These are phyloP conservation scores for Argyresthia goedartella DNA, from an alignment of 2,888 invertebrate species.

Conservation along the genomic window DNA sequence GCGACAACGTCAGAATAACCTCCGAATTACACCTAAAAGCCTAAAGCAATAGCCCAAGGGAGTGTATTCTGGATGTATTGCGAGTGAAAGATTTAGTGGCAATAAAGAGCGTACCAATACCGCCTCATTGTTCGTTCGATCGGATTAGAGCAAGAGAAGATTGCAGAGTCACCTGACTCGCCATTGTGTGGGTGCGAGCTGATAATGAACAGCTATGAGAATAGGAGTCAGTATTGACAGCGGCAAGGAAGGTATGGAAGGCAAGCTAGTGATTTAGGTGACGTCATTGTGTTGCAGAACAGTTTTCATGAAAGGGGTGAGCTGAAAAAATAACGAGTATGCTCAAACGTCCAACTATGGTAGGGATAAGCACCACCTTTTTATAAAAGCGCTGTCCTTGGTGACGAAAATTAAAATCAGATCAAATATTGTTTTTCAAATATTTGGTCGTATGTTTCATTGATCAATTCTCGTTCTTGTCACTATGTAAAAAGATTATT, in stretches of 20 bases:
- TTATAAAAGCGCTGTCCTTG: too few relatives aligned
- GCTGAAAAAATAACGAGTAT: too few relatives aligned
- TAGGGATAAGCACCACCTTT: too few relatives aligned
- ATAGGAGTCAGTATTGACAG: slow-evolving; percentile 4
- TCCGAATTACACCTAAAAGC: slow-evolving; percentile 36
- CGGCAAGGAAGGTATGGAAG: slow-evolving; percentile 2
- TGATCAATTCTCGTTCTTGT: too few relatives aligned
- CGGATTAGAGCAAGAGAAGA: slow-evolving; percentile 48
- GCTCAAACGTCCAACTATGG: too few relatives aligned
- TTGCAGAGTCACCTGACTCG: slow-evolving; percentile 16
- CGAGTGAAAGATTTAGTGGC: slow-evolving; percentile 64
- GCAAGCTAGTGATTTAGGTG: too few relatives aligned
- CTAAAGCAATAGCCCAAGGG: slow-evolving; percentile 39
- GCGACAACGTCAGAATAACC: slow-evolving; percentile 25
- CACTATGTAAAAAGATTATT: too few relatives aligned
- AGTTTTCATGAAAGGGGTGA: too few relatives aligned
- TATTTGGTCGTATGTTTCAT: too few relatives aligned
- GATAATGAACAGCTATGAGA: slow-evolving; percentile 10
- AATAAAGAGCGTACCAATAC: slow-evolving; percentile 58
- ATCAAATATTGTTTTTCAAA: too few relatives aligned
- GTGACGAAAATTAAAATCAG: too few relatives aligned
- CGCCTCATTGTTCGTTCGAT: slow-evolving; percentile 56
- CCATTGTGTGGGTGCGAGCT: slow-evolving; percentile 6
- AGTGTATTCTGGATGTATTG: slow-evolving; percentile 22
- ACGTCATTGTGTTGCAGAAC: too few relatives aligned